Percentiles rank a stretch among this genome's conserved stretches.
Evolutionary conservation across 64 coral and sea anemone species (phyloP).

Genomic region (Acropora yongei): DNA sequence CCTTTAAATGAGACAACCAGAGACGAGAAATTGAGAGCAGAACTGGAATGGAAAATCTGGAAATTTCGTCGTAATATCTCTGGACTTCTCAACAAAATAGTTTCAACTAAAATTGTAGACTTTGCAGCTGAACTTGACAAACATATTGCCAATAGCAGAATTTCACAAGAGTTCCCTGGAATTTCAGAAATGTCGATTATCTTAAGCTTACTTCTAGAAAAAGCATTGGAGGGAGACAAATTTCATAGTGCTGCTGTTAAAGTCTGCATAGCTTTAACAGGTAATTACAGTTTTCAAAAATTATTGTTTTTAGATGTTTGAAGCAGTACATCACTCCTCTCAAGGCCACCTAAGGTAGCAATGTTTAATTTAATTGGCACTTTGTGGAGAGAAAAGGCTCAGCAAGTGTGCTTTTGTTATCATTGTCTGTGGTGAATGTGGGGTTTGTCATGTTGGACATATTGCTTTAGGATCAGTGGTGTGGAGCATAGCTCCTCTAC

Average conservation of each 20-base stretch:
- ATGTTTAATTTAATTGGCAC: no score
- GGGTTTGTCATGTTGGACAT: no score
- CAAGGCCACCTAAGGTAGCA: no score
- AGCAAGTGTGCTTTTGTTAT: no score
- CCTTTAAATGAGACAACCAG: constrained; percentile 47
- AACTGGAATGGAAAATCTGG: constrained; percentile 84
- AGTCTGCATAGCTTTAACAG: constrained; percentile 54
- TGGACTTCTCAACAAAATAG: constrained; percentile 52
- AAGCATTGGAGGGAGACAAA: constrained; percentile 53
- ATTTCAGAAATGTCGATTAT: constrained; percentile 72
- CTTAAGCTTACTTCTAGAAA: constrained; percentile 50
- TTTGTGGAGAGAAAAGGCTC: no score
- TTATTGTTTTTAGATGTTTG: no score
- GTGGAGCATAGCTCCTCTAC: no score
- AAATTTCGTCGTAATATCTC: constrained; percentile 71
- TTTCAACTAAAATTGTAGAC: not conserved
- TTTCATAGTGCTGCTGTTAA: constrained; percentile 30
- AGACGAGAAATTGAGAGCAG: constrained; percentile 57
- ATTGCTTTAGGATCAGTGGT: no score
- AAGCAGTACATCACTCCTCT: no score
- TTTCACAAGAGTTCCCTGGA: constrained; percentile 76
- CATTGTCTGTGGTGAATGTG: no score
- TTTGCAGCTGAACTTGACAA: constrained; percentile 41
- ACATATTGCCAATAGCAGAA: constrained; percentile 49
- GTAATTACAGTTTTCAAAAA: not conserved